phyloP scores from a whole-genome alignment of 2,797 vertebrate species.

The Micrastur ruficollis region DNA sequence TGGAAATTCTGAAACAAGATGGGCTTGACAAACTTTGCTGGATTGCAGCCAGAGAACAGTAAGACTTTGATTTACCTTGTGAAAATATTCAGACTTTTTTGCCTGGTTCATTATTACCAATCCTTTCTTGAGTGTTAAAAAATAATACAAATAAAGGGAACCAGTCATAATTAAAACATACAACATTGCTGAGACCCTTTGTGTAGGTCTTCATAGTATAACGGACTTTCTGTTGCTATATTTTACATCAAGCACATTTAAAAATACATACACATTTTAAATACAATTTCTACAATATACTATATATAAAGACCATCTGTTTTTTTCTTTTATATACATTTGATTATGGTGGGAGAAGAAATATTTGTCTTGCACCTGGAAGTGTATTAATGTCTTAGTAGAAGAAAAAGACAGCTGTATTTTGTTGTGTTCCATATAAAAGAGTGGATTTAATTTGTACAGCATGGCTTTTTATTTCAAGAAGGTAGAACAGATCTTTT shows the following conservation, averaged over 20 bases:
- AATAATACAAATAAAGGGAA: neutral
- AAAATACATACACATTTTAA: neutral
- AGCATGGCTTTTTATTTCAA: neutral
- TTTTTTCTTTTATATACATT: neutral
- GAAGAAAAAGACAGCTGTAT: neutral
- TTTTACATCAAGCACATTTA: neutral
- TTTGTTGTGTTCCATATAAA: neutral
- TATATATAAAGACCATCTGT: neutral
- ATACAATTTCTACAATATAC: neutral
- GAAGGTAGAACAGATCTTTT: neutral
- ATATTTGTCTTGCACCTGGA: neutral
- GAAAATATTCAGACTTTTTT: neutral
- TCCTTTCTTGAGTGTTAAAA: neutral
- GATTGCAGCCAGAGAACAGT: slow-evolving; percentile 90
- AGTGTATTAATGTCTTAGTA: neutral
- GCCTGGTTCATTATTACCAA: neutral
- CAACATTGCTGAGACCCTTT: neutral
- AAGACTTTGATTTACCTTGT: slow-evolving; percentile 65
- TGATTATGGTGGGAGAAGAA: neutral
- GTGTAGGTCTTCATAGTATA: neutral
- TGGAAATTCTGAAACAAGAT: slow-evolving; percentile 84
- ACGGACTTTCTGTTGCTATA: neutral
- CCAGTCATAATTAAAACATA: neutral
- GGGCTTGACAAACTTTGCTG: slow-evolving; percentile 86
- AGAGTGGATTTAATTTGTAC: neutral